Conservation (phyloP, 2,888 invertebrate genomes). For the Eristalinus sepulchralis region DNA sequence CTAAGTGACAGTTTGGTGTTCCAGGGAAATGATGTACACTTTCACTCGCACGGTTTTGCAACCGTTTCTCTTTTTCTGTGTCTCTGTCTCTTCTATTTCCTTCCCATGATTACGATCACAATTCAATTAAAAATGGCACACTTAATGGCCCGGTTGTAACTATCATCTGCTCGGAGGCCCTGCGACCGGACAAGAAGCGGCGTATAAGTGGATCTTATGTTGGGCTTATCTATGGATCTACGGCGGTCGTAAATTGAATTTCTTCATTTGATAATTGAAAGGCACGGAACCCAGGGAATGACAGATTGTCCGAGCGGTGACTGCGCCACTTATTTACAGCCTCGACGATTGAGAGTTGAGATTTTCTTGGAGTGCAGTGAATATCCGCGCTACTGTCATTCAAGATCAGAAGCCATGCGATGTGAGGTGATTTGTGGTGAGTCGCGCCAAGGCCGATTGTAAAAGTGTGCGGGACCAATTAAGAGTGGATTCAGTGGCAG, state of each 20-base stretch:
- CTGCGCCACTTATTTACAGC: neutral
- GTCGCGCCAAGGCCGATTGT: neutral
- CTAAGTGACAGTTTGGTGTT: slow-evolving; percentile 28
- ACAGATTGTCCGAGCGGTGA: slow-evolving; percentile 4
- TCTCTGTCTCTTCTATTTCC: slow-evolving; percentile 35
- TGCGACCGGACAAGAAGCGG: slow-evolving; percentile 10
- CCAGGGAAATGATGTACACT: slow-evolving; percentile 35
- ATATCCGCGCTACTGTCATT: neutral
- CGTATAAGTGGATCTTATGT: slow-evolving; percentile 36
- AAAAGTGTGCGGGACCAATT: neutral
- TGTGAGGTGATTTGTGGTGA: neutral
- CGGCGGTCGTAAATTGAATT: slow-evolving; percentile 19
- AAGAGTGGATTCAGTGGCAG: neutral
- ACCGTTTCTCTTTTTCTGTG: slow-evolving; percentile 11
- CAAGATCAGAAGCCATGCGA: neutral
- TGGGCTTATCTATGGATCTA: slow-evolving; percentile 8
- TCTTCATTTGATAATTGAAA: slow-evolving; percentile 44
- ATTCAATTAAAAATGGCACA: slow-evolving; percentile 63
- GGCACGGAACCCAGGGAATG: neutral
- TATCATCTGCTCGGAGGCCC: slow-evolving; percentile 6
- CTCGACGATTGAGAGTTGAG: neutral
- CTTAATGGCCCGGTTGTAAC: slow-evolving; percentile 12
- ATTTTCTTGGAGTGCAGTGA: neutral
- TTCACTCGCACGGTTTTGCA: slow-evolving; percentile 39
- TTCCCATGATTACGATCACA: slow-evolving; percentile 61